phyloP scores from a whole-genome alignment of 23 tunicate species.

The Diplosoma virens region DNA sequence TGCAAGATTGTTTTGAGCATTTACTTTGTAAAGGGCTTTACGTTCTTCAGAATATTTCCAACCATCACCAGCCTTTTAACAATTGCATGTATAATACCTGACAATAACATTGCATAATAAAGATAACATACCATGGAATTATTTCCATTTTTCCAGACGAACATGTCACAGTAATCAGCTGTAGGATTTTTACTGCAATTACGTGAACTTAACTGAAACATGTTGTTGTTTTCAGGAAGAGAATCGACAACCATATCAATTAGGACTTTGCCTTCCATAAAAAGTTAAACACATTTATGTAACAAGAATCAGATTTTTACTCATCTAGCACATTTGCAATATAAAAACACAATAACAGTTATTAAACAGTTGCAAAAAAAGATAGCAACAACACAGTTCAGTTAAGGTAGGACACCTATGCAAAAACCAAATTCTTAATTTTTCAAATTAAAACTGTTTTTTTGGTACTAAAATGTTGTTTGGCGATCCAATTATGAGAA shows the following conservation, averaged over 20 bases:
- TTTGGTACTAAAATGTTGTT: too few relatives aligned
- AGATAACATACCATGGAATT: not conserved
- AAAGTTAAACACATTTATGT: too few relatives aligned
- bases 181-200: not conserved
- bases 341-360: too few relatives aligned
- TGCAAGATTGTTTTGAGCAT: too few relatives aligned
- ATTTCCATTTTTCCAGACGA: constrained; percentile 4
- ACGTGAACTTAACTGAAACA: constrained; percentile 14
- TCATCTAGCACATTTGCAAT: too few relatives aligned
- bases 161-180: not conserved
- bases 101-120: not conserved
- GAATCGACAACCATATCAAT: constrained; percentile 44
- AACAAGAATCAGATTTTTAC: too few relatives aligned
- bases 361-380: too few relatives aligned
- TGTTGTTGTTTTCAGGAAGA: constrained; percentile 1
- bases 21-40: not conserved
- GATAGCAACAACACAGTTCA: too few relatives aligned
- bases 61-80: not conserved
- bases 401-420: too few relatives aligned
- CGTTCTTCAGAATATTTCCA: not conserved
- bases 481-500: too few relatives aligned
- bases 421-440: too few relatives aligned
- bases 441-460: too few relatives aligned
- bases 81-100: not conserved
- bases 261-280: constrained; percentile 16